Evolutionary conservation across 2,888 invertebrate genomes (phyloP), one percentile per base, ranked within the genome.

Genomic region (Macrophya annulata): DNA sequence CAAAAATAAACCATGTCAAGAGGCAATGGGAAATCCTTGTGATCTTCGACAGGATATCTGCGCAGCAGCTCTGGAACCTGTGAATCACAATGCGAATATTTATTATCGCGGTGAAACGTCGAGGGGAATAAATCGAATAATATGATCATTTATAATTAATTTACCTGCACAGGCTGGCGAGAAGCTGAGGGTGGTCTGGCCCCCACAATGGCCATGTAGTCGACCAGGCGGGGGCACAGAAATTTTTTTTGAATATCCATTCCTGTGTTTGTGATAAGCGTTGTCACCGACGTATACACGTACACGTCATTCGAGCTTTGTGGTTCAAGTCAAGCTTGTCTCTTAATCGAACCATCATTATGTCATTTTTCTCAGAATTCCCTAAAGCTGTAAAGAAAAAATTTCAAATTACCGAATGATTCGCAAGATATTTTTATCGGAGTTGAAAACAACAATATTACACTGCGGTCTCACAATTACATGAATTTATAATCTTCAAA

Each of bases 1-100:
- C 99, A 99, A 94, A 99, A 99, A 94, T 99, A 99, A 43, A 99
- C 99, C 96, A 99, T 99, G 94, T 99, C 99, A 92, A 98, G 95
- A 0, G 99, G 99, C 90, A 99, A 95, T 0, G 98, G 98, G 93
- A 99, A 99, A 94, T 99, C 99, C 93, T 97, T 96, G 94, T 99
- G 99, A 94, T 99, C 98, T 89, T 98, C 97, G 40, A 98, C 95
- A 1, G 99, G 99, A 93, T 99, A 99, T n/a, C 98, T 96, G 31
- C 99, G 96, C 85, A 99, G 95, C 84, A 99, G 95, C 94, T 99
- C 99, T 17, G 99, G 99, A 15, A 98, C 97, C 97, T 99, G 85
- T 77, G 6, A 43, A 81, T 51, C 31, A 37, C 12, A 51, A 17
- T 45, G 4, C 2, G 17, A 21, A 45, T 45, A 55, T 31, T 51